Conservation (phyloP, 2,797 vertebrate species). For the Alcedo quadribrachys region DNA sequence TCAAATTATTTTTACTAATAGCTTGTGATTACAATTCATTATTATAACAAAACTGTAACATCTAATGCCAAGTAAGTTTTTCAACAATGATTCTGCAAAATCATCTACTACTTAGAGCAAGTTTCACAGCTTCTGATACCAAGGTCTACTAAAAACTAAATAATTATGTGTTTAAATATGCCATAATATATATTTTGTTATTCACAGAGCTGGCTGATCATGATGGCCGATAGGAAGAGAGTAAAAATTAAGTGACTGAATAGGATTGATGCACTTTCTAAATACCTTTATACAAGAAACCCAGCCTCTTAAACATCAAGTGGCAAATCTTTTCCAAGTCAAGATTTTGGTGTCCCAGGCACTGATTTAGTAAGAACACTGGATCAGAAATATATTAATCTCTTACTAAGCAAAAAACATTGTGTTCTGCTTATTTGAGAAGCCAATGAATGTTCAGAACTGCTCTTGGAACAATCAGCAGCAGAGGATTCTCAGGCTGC, state of each 20-base stretch:
- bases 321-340: not conserved
- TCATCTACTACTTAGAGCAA: not conserved
- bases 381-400: not conserved
- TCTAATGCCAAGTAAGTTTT: not conserved
- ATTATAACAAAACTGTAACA: not conserved
- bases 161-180: not conserved
- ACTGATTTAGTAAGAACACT: not conserved
- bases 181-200: not conserved
- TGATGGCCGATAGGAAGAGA: not conserved
- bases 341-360: not conserved
- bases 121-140: not conserved
- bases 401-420: not conserved
- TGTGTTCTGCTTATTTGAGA: not conserved
- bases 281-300: not conserved
- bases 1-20: not conserved
- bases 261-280: not conserved
- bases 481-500: not conserved
- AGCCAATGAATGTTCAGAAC: not conserved
- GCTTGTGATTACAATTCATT: not conserved
- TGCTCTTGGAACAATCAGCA: not conserved
- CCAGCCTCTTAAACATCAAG: not conserved
- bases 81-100: not conserved
- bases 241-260: not conserved
- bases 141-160: not conserved
- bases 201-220: not conserved